Evolutionary conservation across 2,888 invertebrate genomes (phyloP).

Genomic region (Aleiodes alternator): DNA sequence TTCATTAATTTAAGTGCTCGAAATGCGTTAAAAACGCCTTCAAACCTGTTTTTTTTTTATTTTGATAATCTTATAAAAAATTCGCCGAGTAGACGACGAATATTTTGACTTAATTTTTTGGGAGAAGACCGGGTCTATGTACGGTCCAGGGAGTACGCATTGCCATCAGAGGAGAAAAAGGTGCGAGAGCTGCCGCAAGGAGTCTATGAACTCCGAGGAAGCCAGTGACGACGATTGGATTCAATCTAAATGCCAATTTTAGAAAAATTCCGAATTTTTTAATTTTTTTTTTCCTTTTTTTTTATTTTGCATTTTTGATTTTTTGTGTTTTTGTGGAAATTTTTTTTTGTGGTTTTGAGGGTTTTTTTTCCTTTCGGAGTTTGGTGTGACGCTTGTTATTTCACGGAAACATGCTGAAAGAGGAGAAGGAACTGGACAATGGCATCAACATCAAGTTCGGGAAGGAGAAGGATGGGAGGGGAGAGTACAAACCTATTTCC

Average conservation of each 20-base stretch:
- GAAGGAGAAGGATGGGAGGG: conserved; percentile 57
- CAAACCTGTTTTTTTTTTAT: no score
- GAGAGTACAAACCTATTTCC: conserved; percentile 40
- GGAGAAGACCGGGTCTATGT: conserved; percentile 52
- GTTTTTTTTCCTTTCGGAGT: not conserved
- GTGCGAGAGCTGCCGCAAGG: conserved; percentile 49
- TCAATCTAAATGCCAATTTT: conserved; percentile 26
- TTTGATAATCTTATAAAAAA: no score
- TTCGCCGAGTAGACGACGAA: not conserved
- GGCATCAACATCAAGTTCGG: conserved; percentile 73
- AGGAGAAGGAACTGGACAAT: conserved; percentile 71
- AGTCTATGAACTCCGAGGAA: conserved; percentile 62
- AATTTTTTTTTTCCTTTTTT: conserved; percentile 19
- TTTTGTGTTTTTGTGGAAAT: not conserved
- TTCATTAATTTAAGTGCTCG: no score
- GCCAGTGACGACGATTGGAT: conserved; percentile 57
- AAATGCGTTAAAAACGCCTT: no score
- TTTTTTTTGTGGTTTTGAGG: not conserved
- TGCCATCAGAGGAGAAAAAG: conserved; percentile 53
- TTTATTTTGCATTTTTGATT: conserved; percentile 19
- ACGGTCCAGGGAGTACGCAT: conserved; percentile 52
- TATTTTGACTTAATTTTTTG: not conserved
- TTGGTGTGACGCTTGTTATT: not conserved
- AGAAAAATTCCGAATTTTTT: conserved; percentile 2
- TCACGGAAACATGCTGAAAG: conserved; percentile 60